Evolutionary conservation across 2,888 invertebrate genomes (phyloP), one percentile per base, ranked within the genome.

Genomic region (Synergus japonicus): DNA sequence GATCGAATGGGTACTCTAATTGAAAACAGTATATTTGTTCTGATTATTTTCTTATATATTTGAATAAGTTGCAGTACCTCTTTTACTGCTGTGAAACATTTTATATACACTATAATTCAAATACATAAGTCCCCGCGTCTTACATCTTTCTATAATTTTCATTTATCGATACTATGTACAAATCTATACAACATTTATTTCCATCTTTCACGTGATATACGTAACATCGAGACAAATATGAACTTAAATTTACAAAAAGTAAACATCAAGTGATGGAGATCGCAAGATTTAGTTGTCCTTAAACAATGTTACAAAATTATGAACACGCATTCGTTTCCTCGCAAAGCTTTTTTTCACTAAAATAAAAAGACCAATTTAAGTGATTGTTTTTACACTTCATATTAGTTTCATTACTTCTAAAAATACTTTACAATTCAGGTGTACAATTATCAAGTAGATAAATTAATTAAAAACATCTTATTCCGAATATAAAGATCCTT

Each of bases 51-150:
- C 29, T 46, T 54, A 49, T 73, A 73, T 73, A 73, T 73, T 73
- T 73, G 49, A 73, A 73, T 73, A 49, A 54, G 73, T 69, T 29
- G 69, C 69, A 69, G 73, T 54, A 37, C 49, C 37, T 15, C 49
- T 37, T 73, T 37, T 73, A 49, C 73, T 8, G 73, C 73, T 73
- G 49, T 73, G 73, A 73, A 73, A 73, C 73, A 73, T 73, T 73
- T 73, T 73, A 73, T 73, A 37, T 73, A 73, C 73, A 29, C 29
- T 29, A 29, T 29, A 29, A 73, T 73, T 49, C 46, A 73, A 29
- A 29, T 29, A 29, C 29, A 29, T 29, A 73, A 73, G 73, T 73
- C 73, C 73, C 73, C 73, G 73, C 73, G 73, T 37, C 73, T 73
- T 54, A 73, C 73, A 73, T 37, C 49, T 49, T 46, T 37, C 37